Conservation (phyloP, 2,888 invertebrate species). For the Rotaria sp. region DNA sequence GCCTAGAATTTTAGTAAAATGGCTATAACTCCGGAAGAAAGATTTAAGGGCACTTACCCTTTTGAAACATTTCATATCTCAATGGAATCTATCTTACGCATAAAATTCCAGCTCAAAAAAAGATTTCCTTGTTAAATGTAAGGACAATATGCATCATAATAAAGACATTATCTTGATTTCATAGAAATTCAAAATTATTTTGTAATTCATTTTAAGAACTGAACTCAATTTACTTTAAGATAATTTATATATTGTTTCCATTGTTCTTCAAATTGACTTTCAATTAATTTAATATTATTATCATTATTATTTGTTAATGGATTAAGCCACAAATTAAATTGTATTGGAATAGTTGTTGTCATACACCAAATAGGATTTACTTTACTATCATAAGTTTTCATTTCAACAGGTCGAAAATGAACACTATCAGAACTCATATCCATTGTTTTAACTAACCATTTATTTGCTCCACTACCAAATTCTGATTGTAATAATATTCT, state of each 20-base stretch:
- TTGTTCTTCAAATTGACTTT: conserved; percentile 11
- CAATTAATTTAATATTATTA: not conserved
- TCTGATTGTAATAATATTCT: conserved; percentile 2
- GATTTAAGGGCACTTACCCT: no score
- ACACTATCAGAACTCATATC: not conserved
- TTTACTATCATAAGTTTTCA: conserved; percentile 21
- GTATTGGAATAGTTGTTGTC: not conserved
- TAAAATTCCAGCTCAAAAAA: no score
- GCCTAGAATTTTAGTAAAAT: no score
- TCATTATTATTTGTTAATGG: not conserved
- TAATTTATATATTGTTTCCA: not conserved
- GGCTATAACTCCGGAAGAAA: no score
- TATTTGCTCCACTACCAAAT: not conserved
- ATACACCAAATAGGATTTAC: not conserved
- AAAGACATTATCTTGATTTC: no score
- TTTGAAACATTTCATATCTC: no score
- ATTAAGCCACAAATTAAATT: not conserved
- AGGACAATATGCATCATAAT: no score
- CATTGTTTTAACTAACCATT: conserved; percentile 19
- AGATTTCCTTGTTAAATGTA: no score
- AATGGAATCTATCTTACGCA: no score
- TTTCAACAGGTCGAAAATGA: conserved; percentile 11
- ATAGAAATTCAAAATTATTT: no score
- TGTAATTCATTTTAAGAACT: not conserved
- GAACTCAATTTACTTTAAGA: not conserved